phyloP scores from a whole-genome alignment of 2,888 invertebrate species.

The Drosophila nr. perissopoda region DNA sequence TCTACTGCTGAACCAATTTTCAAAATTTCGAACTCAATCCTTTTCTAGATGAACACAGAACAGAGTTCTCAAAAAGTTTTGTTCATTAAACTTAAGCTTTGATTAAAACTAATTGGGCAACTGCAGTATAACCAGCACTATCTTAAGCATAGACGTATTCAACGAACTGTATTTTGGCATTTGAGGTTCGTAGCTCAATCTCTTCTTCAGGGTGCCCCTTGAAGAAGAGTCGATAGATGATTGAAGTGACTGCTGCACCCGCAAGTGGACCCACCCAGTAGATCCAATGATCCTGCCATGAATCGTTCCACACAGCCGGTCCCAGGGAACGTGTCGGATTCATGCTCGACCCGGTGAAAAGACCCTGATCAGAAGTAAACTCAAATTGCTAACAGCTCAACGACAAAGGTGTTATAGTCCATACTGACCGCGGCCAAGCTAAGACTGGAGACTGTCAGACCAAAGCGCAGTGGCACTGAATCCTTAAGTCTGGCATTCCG shows the following conservation, averaged over 20 bases:
- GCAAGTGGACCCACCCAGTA: conserved; percentile 89
- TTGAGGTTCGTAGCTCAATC: conserved; percentile 42
- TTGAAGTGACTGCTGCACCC: conserved; percentile 84
- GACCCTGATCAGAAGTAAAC: conserved; percentile 47
- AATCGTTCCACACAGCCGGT: conserved; percentile 89
- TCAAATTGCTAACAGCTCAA: not conserved
- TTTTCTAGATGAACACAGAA: conserved; percentile 55
- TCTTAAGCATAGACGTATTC: conserved; percentile 34
- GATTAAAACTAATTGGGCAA: conserved; percentile 14
- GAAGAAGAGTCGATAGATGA: conserved; percentile 84
- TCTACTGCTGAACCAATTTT: too few relatives aligned
- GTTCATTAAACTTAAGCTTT: conserved; percentile 28
- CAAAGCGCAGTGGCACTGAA: conserved; percentile 88
- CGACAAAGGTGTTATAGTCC: not conserved
- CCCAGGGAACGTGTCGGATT: conserved; percentile 90
- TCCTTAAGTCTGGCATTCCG: conserved; percentile 88
- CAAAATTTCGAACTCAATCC: too few relatives aligned
- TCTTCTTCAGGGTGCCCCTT: conserved; percentile 67
- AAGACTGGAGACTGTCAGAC: conserved; percentile 87
- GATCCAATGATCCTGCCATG: conserved; percentile 89
- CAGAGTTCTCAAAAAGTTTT: not conserved
- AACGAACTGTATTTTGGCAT: conserved; percentile 52
- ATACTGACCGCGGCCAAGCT: conserved; percentile 87
- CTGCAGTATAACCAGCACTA: not conserved
- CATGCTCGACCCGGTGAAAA: conserved; percentile 88